These are phyloP conservation scores for Ceratoteleas bidentatus DNA, from an alignment of 1,140 invertebrate species.

Conservation along the genomic window DNA sequence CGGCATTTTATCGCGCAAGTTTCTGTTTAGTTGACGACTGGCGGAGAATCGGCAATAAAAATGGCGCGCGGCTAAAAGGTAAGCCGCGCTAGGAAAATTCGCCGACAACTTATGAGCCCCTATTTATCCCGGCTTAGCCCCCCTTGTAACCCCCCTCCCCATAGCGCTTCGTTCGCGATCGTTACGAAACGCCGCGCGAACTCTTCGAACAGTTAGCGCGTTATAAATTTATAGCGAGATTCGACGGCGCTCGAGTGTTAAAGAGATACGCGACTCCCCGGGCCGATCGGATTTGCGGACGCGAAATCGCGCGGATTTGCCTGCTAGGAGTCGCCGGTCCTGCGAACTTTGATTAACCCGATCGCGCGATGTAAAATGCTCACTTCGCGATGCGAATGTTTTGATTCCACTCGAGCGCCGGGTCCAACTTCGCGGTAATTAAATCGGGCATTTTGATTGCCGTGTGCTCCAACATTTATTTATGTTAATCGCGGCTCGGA, in stretches of 20 bases:
- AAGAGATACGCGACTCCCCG: constrained; percentile 48
- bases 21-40: constrained; percentile 43
- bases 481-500: constrained; percentile 48
- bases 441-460: constrained; percentile 43
- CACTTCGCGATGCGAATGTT: constrained; percentile 49
- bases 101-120: constrained; percentile 53
- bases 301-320: constrained; percentile 11
- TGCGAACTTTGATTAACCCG: constrained; percentile 54
- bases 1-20: constrained; percentile 44
- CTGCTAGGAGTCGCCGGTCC: constrained; percentile 19
- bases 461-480: constrained; percentile 48
- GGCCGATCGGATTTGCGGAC: constrained; percentile 25
- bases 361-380: constrained; percentile 58
- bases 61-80: constrained; percentile 34
- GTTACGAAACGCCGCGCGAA: constrained; percentile 30
- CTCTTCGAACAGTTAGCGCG: constrained; percentile 42
- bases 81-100: constrained; percentile 53
- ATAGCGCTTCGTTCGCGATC: constrained; percentile 4
- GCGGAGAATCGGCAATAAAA: constrained; percentile 51
- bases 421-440: constrained; percentile 45
- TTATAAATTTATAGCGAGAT: constrained; percentile 44
- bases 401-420: constrained; percentile 52
- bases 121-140: constrained; percentile 57
- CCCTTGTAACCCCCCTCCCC: constrained; percentile 1
- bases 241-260: constrained; percentile 60